Evolutionary conservation across 2,797 vertebrate genomes (phyloP), one percentile per base, ranked within the genome.

Genomic region (Semaprochilodus insignis): DNA sequence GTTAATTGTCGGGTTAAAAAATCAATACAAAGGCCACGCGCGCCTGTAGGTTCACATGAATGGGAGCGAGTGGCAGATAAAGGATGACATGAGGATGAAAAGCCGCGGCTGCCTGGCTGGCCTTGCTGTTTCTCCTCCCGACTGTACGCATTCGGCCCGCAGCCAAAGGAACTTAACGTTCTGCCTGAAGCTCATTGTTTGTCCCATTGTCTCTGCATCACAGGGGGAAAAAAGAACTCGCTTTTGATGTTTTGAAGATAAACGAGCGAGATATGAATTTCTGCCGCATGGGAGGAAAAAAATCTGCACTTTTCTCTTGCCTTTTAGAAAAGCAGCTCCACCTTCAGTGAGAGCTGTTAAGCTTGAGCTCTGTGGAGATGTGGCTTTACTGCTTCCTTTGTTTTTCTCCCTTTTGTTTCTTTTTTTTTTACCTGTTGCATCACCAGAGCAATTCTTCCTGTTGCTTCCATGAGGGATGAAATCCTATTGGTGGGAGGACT

Each of bases 1-100:
- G 94, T 96, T 97, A 97, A 97, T 96, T 95, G 95, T 95, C 93
- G 91, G 93, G 95, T 96, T 96, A 93, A 96, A 97, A 96, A 97
- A 96, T 96, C 91, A 83, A 95, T 95, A 95, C 93, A 93, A 94
- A 96, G 95, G 93, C 90, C 91, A 94, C 94, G 91, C 93, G 87
- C 89, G 94, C 94, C 92, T 94, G 93, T 94, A 92, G 93, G 91
- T 94, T 94, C 87, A 92, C 94, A 95, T 95, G 92, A 96, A 95
- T 87, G 87, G 88, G 91, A 90, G 88, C 83, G 84, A 83, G 78
- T 62, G 15, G 72, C 69, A 72, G 88, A 93, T 90, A 92, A 91
- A 91, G 89, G 81, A 88, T 90, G 84, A 88, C 85, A 88, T 86
- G 76, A 83, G 89, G 86, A 92, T 91, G 88, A 90, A 89, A 92